Percentiles rank a stretch among this genome's conserved stretches.
These are phyloP conservation scores for Nothobranchius kuhntae DNA, from an alignment of 2,113 vertebrate genomes.

Conservation along the genomic window DNA sequence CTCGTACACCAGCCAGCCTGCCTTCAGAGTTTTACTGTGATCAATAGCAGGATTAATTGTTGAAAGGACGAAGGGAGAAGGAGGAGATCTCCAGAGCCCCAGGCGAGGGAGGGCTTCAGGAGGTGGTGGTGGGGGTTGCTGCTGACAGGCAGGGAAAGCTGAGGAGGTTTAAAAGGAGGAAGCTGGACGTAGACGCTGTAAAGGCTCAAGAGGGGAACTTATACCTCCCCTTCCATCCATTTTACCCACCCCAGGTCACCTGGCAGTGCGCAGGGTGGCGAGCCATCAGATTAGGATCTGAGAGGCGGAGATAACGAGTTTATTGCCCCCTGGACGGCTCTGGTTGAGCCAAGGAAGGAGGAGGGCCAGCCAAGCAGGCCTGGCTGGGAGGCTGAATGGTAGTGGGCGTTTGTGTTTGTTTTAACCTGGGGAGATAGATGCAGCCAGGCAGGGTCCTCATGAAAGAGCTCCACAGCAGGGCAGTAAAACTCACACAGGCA, in stretches of 20 bases:
- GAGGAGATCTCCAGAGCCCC: constrained; percentile 64
- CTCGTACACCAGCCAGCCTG: constrained; percentile 41
- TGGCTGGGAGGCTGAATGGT: constrained; percentile 60
- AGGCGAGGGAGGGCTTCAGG: constrained; percentile 72
- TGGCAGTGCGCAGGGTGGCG: constrained; percentile 79
- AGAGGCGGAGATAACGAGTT: constrained; percentile 84
- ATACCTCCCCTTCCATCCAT: constrained; percentile 53
- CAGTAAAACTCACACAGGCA: constrained; percentile 64
- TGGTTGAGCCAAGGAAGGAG: constrained; percentile 78
- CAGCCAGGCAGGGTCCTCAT: constrained; percentile 65
- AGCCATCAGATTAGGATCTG: constrained; percentile 86
- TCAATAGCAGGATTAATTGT: constrained; percentile 84
- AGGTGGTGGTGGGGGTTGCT: constrained; percentile 67
- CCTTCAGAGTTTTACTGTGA: constrained; percentile 73
- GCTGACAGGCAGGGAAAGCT: constrained; percentile 79
- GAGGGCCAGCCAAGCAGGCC: constrained; percentile 67
- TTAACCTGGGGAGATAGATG: constrained; percentile 80
- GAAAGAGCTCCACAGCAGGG: constrained; percentile 58
- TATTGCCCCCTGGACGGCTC: constrained; percentile 82
- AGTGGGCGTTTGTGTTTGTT: constrained; percentile 77
- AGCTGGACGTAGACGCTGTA: constrained; percentile 52
- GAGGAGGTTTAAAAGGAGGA: constrained; percentile 79
- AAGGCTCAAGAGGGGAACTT: constrained; percentile 54
- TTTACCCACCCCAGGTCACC: constrained; percentile 78
- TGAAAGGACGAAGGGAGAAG: constrained; percentile 59